A percentile compares a stretch with the other conserved stretches of the same genome.
Conservation (phyloP, 1,140 invertebrate species). For the Leptoteleia sp. region DNA sequence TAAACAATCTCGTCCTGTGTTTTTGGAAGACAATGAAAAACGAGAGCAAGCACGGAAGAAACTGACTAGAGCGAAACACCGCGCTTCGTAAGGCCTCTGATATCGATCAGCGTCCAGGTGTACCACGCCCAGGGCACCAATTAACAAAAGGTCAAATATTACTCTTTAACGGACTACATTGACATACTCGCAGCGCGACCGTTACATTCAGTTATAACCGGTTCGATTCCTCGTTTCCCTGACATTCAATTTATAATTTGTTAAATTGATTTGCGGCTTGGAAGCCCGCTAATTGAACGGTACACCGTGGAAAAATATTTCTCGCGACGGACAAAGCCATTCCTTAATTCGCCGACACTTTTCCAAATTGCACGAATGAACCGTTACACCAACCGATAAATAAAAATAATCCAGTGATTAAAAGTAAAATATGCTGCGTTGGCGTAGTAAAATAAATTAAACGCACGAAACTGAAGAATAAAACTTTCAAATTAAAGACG, state of each 20-base stretch:
- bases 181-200: conserved; percentile 6
- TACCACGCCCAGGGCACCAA: conserved; percentile 74
- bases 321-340: too few relatives aligned
- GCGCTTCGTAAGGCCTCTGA: conserved; percentile 60
- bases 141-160: conserved; percentile 66
- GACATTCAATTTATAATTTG: neutral
- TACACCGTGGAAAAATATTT: too few relatives aligned
- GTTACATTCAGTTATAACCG: neutral
- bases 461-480: too few relatives aligned
- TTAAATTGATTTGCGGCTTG: neutral
- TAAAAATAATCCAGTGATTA: too few relatives aligned
- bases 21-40: conserved; percentile 28
- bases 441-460: too few relatives aligned
- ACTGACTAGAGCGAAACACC: conserved; percentile 40
- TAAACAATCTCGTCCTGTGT: conserved; percentile 2
- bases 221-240: neutral
- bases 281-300: neutral
- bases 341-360: too few relatives aligned
- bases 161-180: conserved; percentile 16
- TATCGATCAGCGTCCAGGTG: conserved; percentile 74
- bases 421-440: too few relatives aligned
- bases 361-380: too few relatives aligned
- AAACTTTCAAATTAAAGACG: too few relatives aligned
- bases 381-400: too few relatives aligned
- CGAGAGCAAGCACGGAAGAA: conserved; percentile 19